Base-by-base conservation (phyloP, 2,888 invertebrate genomes). In the Catonia carolina region DNA sequence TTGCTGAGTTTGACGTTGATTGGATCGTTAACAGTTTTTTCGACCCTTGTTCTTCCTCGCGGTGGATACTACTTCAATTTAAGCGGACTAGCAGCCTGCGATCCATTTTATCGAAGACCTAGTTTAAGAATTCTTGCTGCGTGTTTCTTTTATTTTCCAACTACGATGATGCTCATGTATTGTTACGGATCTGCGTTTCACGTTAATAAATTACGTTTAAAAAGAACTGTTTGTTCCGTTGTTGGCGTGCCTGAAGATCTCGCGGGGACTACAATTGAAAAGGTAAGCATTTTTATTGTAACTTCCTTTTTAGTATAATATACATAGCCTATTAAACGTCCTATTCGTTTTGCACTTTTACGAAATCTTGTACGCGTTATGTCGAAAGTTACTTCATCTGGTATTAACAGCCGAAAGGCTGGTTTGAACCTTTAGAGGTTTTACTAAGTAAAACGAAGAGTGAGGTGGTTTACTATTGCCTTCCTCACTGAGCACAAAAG, bases 161-260 rank as follows among this genome's bases (percentile, higher is more conserved):
- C 91, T 22, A 90, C 90, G 27, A 90, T 91, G 90, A 87, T 89
- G 60, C 77, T 91, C 67, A 90, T 90, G 89, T 91, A 91, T 72
- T 90, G 90, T 74, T 91, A 91, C 69, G 90, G 90, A 31, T 89
- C 89, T 18, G 90, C 90, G 49, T 90, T 90, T 71, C 90, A 90
- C 74, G 88, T 89, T 69, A 89, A 89, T 75, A 88, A 89, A 73
- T 81, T 85, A 62, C 80, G 88, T 61, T 77, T 81, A 63, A 84
- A 83, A 72, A 56, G 62, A n/a, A 61, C 58, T 20, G 61, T 72
- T 20, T 42, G 52, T 12, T 49, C 53, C 1, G 54, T 55, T 7
- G 23, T 69, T 55, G 73, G 76, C 61, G 74, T 74, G 63, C 75
- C 76, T 53, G 76, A 76, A 64, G 75, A 77, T 59, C 68, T 72